Conservation (phyloP, 2,113 vertebrate genomes). For the western clawed frog (Xenopus tropicalis) region UCB_Xtro_10.0 CM004446.2:7678001-7678500, state of each 20-base stretch:
- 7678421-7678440: not conserved
- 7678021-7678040: too few relatives aligned
- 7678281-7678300: slow-evolving; percentile 48
- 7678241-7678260: slow-evolving; percentile 34
- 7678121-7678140: not conserved
- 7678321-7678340: slow-evolving; percentile 50
- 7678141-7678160: slow-evolving; percentile 13
- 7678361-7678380: slow-evolving; percentile 39
- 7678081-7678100: not conserved
- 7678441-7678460: too few relatives aligned
- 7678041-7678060: not conserved
- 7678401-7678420: slow-evolving; percentile 20
- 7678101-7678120: not conserved
- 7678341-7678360: slow-evolving; percentile 50
- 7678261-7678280: slow-evolving; percentile 28
- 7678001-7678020: too few relatives aligned
- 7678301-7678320: slow-evolving; percentile 46
- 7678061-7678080: not conserved
- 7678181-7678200: slow-evolving; percentile 46
- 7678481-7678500: too few relatives aligned
- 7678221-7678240: slow-evolving; percentile 47
- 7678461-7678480: too few relatives aligned
- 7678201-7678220: slow-evolving; percentile 63
- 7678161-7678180: slow-evolving; percentile 45
- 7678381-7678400: slow-evolving; percentile 25